Conservation (phyloP, 2,797 vertebrate genomes). For the Mergus octosetaceus region DNA sequence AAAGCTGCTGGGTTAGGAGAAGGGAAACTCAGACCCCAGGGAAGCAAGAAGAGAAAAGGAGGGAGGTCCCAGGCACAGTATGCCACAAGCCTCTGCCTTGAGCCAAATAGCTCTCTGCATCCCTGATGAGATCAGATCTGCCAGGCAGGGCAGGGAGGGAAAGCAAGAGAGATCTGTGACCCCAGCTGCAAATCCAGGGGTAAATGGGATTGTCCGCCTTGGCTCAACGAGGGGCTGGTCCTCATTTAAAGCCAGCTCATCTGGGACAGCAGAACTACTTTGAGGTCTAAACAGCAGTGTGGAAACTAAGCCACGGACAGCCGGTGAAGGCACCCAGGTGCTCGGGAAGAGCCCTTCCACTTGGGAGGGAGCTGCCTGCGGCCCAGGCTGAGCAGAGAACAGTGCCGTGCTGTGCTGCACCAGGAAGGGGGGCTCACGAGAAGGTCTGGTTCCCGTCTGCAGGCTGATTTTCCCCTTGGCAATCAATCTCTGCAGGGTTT, state of each 20-base stretch:
- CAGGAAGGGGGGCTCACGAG: background rate
- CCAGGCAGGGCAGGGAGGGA: background rate
- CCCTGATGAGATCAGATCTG: background rate
- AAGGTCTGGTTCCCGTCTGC: background rate
- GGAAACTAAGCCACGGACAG: background rate
- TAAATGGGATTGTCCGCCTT: fast-evolving
- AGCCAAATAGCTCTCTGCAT: background rate
- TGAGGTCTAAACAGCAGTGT: background rate
- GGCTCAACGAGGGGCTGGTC: background rate
- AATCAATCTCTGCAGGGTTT: background rate
- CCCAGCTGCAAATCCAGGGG: background rate
- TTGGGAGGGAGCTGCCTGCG: background rate
- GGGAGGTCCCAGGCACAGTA: background rate
- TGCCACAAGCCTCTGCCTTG: background rate
- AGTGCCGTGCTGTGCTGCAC: background rate
- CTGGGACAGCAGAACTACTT: background rate
- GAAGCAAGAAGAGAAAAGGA: background rate
- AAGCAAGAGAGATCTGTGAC: background rate
- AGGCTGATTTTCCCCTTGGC: background rate
- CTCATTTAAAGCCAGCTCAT: background rate
- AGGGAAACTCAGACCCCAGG: background rate
- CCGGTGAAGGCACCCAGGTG: background rate
- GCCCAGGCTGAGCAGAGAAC: background rate
- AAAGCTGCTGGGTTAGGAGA: background rate
- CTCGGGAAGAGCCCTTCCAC: background rate